Evolutionary conservation across 2,888 invertebrate genomes (phyloP), one percentile per base, ranked within the genome.

Genomic region (Sialis fuliginosa): DNA sequence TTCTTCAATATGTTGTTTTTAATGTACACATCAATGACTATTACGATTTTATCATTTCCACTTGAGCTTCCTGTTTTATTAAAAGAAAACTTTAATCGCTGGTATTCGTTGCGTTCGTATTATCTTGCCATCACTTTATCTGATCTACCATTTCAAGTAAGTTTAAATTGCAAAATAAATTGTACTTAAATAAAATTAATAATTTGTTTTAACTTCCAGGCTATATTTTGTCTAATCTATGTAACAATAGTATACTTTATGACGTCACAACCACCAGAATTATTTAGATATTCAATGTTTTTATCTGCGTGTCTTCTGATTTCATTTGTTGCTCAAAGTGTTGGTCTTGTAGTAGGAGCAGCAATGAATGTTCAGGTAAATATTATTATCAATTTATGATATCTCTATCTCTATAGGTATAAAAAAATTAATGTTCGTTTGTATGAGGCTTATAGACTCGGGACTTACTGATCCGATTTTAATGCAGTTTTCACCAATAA

Each of bases 21-120:
- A 53, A 96, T 96, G 91, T 97, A 96, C 72, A 93, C 95, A 0
- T 92, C 96, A n/a, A 91, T 97, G 85, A 97, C 96, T 63, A 95
- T 96, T 58, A 97, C 96, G 42, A 93, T 97, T 59, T 75, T 97
- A 54, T 95, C 96, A 59, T 96, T 96, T 69, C 95, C 96, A 0
- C 71, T 93, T 54, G 95, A 96, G 68, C 86, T 95, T 86, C 89
- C 91, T 1, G 93, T 95, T 46, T 72, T 95, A 57, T 72, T 93
- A 44, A 85, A 93, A 59, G 95, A 96, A 65, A 91, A 93, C 65
- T 87, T 95, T 62, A 96, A 96, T 67, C 77, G 95, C 57, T 96
- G 96, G 95, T 96, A 96, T 63, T 93, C 93, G 39, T 68, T 95
- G 34, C 81, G 88, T 54, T 86, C 92, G 0, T 96, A 96, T 65